phyloP scores from a whole-genome alignment of 1,140 invertebrate genomes.

The Cherax quadricarinatus region DNA sequence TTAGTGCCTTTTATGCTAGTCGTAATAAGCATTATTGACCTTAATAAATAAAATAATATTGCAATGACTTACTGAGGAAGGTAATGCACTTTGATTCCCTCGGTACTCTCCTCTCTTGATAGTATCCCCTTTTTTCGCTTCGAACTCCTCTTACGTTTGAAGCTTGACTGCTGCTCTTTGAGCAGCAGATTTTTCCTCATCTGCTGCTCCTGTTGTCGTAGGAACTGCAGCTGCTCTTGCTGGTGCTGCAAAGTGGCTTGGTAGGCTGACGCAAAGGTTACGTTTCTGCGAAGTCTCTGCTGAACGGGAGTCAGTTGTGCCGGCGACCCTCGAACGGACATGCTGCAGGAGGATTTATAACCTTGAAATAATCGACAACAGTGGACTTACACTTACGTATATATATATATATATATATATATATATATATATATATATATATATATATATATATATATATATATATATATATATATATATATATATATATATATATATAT shows the following conservation, averaged over 20 bases:
- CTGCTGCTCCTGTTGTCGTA: conserved; percentile 13
- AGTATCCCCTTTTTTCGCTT: neutral
- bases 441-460: too few relatives aligned
- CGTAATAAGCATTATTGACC: neutral
- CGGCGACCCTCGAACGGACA: conserved; percentile 20
- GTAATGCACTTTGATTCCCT: conserved; percentile 18
- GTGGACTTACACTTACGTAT: neutral
- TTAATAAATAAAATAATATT: too few relatives aligned
- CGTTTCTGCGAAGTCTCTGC: conserved; percentile 46
- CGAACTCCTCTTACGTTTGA: conserved; percentile 36
- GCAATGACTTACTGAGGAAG: conserved; percentile 45
- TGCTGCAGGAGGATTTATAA: neutral
- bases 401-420: conserved; percentile 5
- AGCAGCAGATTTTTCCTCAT: neutral
- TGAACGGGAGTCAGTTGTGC: conserved; percentile 3
- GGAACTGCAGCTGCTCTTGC: neutral
- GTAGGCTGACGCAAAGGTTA: conserved; percentile 41
- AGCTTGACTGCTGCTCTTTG: conserved; percentile 1
- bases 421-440: too few relatives aligned
- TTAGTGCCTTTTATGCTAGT: too few relatives aligned
- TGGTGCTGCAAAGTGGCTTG: conserved; percentile 26
- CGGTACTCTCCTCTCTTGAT: neutral
- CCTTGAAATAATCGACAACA: neutral
- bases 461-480: too few relatives aligned
- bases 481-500: too few relatives aligned